Evolutionary conservation across 2,113 vertebrate genomes (phyloP), one percentile per base, ranked within the genome.

Genomic region (Oriolus oriolus): DNA sequence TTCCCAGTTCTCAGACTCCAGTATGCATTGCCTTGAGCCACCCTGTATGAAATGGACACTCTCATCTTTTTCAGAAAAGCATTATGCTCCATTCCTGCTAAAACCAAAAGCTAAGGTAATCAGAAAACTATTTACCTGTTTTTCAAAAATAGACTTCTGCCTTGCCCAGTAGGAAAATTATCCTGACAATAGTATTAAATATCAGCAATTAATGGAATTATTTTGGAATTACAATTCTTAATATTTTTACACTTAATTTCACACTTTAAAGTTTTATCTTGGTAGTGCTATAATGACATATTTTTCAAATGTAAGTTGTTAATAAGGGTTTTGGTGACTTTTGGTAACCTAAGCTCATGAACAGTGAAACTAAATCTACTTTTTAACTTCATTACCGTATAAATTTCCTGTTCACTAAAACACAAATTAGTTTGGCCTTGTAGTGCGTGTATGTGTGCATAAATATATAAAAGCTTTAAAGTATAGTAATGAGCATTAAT

Each of bases 61-160:
- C 24, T 98, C 99, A 18, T 99, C 98, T 35, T 99, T 99, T 94
- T 99, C 99, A 7, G 99, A 99, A 97, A 99, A 98, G 76, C 99
- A 99, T 97, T 99, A 99, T 22, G 99, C 99, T 11, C 99, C 99
- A 0, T 99, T 99, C 93, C 98, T 99, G 80, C 97, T 99, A 85
- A 99, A 98, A 95, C 98, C 99, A 83, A 99, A 98, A 96, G 99
- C 99, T 78, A 99, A 99, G 99, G 99, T 99, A 97, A 98, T 71
- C 31, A 16, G 31, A 17, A 5, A 81, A 56, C 13, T 27, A 44
- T 74, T 74, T 74, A 50, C 54, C 10, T 54, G 13, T 42, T 80
- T 87, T 60, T 75, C 52, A 64, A 12, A 78, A 71, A n/a, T 4
- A n/a, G 31, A 39, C 12, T 69, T 94, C 49, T 89, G 31, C 49